Evolutionary conservation across 2,113 vertebrate genomes (phyloP), one percentile per base, ranked within the genome.

Genomic region (Alethe diademata): DNA sequence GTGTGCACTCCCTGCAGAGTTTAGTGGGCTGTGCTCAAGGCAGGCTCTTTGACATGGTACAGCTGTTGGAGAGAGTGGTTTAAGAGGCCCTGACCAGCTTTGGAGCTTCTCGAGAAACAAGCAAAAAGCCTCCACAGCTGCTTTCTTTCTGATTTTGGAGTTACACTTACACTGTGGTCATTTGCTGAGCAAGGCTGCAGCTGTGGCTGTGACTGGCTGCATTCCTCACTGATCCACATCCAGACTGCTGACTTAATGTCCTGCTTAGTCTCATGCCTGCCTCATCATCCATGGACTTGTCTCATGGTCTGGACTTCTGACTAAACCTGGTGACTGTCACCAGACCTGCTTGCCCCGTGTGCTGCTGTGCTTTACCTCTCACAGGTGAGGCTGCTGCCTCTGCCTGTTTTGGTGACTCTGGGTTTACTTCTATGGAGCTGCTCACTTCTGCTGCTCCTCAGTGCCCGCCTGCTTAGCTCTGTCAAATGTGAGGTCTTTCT

Each of bases 151-250:
- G 40, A 25, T 57, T 86, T 80, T 35, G 33, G 47, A 80, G 29
- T 33, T 60, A 23, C 0, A 0, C 20, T 64, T 73, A 20, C 10
- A 5, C 14, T 8, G 25, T n/a, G 16, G n/a, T 38, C 0, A 2
- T 53, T 64, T 64, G 22, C 74, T 87, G 56, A 91, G n/a, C 5
- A 4, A 94, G 40, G 33, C 48, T 87, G 42, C 1, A 5, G 19
- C 53, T 40, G 6, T 90, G 42, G 33, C 48, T 71, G 13, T 66
- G 65, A 19, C 56, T 62, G 60, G 40, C 54, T 66, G 4, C 3
- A 0, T 73, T 89, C 35, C 51, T 73, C 76, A 11, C 31, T 25
- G 54, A 61, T 65, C 62, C 35, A 35, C 40, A 42, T 47, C 35
- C 56, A 58, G 33, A 72, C 40, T 70, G 62, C 48, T 79, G 75